These are phyloP conservation scores for Notechis scutatus DNA, from an alignment of 2,113 vertebrate species.

Conservation along the genomic window DNA sequence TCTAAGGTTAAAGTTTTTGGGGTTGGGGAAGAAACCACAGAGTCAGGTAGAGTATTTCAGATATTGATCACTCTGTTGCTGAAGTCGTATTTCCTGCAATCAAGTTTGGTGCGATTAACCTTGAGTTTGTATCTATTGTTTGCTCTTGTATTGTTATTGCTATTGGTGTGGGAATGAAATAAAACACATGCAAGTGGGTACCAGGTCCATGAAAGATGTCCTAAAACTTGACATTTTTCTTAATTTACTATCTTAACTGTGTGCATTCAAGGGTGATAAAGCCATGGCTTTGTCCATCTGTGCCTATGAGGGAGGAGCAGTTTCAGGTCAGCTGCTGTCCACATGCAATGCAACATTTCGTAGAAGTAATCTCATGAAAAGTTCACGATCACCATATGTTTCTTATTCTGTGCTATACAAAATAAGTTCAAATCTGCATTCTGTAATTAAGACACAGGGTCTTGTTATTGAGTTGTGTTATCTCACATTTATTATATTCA, in stretches of 20 bases:
- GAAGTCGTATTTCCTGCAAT: too few species aligned
- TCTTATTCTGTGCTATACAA: neutral
- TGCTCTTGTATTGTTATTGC: too few species aligned
- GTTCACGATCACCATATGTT: neutral
- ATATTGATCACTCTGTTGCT: too few species aligned
- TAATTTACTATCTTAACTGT: neutral
- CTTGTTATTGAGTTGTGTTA: neutral
- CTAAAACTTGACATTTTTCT: neutral
- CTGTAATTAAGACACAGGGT: neutral
- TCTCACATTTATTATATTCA: neutral
- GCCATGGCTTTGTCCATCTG: slow-evolving; percentile 7
- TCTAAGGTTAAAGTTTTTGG: too few species aligned
- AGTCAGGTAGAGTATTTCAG: too few species aligned
- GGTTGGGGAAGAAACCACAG: too few species aligned
- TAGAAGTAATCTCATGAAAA: neutral
- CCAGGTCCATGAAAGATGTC: neutral
- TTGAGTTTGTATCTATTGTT: too few species aligned
- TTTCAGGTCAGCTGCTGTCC: neutral
- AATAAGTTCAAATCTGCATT: neutral
- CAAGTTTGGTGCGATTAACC: too few species aligned
- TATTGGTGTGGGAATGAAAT: neutral
- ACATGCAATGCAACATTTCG: neutral
- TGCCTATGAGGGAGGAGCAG: neutral
- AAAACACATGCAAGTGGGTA: neutral
- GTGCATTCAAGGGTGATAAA: neutral